Percentiles rank a stretch among this genome's conserved stretches.
phyloP scores from a whole-genome alignment of 2,888 invertebrate genomes.

The Stenchaetothrips biformis region DNA sequence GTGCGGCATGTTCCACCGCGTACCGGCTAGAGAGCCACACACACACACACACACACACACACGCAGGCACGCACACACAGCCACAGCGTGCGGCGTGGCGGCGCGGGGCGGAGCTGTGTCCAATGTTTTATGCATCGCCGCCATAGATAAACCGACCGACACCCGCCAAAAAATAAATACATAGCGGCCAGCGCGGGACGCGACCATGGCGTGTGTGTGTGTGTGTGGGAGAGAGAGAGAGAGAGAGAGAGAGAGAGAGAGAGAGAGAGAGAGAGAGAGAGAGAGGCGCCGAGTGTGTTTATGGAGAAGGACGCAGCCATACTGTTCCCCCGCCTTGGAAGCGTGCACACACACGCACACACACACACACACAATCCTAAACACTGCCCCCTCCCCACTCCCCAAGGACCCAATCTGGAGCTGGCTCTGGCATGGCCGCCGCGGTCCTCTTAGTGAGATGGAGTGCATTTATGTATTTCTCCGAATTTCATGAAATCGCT shows the following conservation, averaged over 20 bases:
- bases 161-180: constrained; percentile 11
- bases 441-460: no score
- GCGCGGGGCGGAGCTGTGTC: constrained; percentile 27
- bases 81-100: constrained; percentile 18
- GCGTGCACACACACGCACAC: no score
- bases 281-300: no score
- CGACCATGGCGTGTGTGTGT: constrained; percentile 26
- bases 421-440: no score
- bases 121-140: constrained; percentile 24
- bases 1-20: constrained; percentile 5
- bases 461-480: no score
- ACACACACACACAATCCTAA: no score
- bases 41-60: constrained; percentile 26
- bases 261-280: not conserved
- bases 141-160: constrained; percentile 18
- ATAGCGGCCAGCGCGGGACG: not conserved
- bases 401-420: no score
- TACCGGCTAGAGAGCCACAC: constrained; percentile 13
- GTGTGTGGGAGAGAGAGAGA: not conserved
- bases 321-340: no score
- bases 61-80: constrained; percentile 4
- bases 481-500: no score
- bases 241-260: no score
- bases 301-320: no score
- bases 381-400: no score